A percentile compares a stretch with the other conserved stretches of the same genome.
Conservation (phyloP, 2,888 invertebrate genomes). For the Azorinus chamasolen region DNA sequence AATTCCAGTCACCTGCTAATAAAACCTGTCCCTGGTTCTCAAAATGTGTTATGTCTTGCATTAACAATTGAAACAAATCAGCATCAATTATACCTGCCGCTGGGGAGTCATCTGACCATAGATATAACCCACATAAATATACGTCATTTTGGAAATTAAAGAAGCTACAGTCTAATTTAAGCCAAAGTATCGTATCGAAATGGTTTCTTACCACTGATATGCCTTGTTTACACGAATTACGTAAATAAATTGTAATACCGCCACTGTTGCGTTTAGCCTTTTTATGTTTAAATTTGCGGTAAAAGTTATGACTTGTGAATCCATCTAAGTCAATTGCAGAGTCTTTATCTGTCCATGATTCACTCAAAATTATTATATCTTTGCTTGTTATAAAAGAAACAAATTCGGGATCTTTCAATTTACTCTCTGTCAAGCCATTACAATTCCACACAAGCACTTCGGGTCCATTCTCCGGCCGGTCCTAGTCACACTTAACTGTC, state of each 20-base stretch:
- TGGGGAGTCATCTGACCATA: conserved; percentile 17
- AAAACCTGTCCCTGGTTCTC: too few species aligned
- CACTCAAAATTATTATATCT: conserved; percentile 1
- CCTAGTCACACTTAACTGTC: background rate
- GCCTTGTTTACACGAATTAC: too few species aligned
- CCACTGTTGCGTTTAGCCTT: conserved; percentile 1
- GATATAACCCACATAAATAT: conserved; percentile 10
- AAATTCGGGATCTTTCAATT: conserved; percentile 5
- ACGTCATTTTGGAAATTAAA: too few species aligned
- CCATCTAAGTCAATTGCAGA: conserved; percentile 1
- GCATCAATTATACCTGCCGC: too few species aligned
- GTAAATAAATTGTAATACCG: too few species aligned
- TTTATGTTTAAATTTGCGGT: background rate
- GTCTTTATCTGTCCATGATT: conserved; percentile 4
- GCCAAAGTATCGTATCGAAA: conserved; percentile 24
- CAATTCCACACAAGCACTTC: background rate
- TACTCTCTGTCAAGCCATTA: background rate
- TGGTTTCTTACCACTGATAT: conserved; percentile 1
- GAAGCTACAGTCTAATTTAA: conserved; percentile 8
- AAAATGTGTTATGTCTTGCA: too few species aligned
- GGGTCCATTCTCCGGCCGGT: background rate
- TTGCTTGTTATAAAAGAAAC: background rate
- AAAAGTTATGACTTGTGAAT: conserved; percentile 2
- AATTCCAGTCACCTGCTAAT: too few species aligned
- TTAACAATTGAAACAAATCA: too few species aligned